Conservation (phyloP, 1,140 invertebrate species). For the Coboldia fuscipes region DNA sequence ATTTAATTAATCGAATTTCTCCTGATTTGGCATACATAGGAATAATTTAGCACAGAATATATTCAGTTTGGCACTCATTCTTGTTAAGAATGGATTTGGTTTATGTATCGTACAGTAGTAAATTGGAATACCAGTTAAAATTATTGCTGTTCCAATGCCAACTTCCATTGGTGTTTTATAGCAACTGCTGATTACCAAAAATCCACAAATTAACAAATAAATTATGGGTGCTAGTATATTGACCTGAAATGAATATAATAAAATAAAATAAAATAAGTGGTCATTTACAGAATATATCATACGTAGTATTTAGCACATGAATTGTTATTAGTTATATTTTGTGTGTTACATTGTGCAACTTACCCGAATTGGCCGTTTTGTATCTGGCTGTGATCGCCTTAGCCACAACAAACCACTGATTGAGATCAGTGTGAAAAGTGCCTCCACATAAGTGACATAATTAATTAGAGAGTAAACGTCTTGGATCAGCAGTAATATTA, state of each 20-base stretch:
- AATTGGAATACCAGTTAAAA: conserved; percentile 71
- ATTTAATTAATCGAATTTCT: conserved; percentile 15
- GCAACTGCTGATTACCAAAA: conserved; percentile 66
- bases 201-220: conserved; percentile 66
- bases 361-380: conserved; percentile 45
- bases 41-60: conserved; percentile 49
- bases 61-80: conserved; percentile 36
- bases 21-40: conserved; percentile 40
- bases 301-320: too few species aligned
- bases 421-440: conserved; percentile 77
- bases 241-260: conserved; percentile 24
- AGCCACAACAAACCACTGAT: conserved; percentile 73
- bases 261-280: neutral
- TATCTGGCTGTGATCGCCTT: conserved; percentile 50
- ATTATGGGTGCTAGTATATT: conserved; percentile 53
- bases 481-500: conserved; percentile 57
- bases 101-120: conserved; percentile 73
- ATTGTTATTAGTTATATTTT: too few species aligned
- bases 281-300: too few species aligned
- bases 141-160: conserved; percentile 61
- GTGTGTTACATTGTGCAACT: neutral
- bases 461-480: conserved; percentile 84
- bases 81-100: conserved; percentile 27
- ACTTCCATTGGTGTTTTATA: conserved; percentile 55
- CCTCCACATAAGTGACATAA: conserved; percentile 84